Evolutionary conservation across 2,797 vertebrate genomes (phyloP).

Genomic region (Malurus leucopterus): DNA sequence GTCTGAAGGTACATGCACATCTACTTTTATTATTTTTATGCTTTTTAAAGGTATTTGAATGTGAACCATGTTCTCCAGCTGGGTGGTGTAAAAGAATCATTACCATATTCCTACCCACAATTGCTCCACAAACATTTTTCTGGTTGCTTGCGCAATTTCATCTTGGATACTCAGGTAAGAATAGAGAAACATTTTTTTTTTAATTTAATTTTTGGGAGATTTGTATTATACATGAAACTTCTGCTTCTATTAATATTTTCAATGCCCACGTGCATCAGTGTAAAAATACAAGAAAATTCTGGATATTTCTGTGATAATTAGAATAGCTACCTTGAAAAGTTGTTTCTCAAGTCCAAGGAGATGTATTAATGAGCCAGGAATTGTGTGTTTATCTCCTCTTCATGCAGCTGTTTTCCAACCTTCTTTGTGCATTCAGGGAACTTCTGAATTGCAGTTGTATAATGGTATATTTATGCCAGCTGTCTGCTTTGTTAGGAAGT

Average conservation of each 20-base stretch:
- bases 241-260: neutral
- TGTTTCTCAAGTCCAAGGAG: neutral
- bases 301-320: neutral
- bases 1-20: neutral
- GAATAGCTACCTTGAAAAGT: neutral
- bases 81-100: conserved; percentile 85
- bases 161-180: conserved; percentile 87
- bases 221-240: neutral
- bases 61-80: conserved; percentile 84
- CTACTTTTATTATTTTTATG: neutral
- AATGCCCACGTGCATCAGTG: rapidly evolving
- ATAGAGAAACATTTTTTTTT: neutral
- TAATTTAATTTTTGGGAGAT: neutral
- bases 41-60: conserved; percentile 78
- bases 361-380: neutral
- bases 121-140: conserved; percentile 85
- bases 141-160: conserved; percentile 85
- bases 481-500: conserved; percentile 18
- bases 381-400: neutral
- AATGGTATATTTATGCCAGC: neutral
- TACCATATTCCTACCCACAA: conserved; percentile 84
- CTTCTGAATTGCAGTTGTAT: neutral
- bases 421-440: neutral
- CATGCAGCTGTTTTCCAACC: neutral
- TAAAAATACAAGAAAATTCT: neutral